Evolutionary conservation across 2,888 invertebrate species (phyloP).

Genomic region (Scaptomyza cyrtandrae): DNA sequence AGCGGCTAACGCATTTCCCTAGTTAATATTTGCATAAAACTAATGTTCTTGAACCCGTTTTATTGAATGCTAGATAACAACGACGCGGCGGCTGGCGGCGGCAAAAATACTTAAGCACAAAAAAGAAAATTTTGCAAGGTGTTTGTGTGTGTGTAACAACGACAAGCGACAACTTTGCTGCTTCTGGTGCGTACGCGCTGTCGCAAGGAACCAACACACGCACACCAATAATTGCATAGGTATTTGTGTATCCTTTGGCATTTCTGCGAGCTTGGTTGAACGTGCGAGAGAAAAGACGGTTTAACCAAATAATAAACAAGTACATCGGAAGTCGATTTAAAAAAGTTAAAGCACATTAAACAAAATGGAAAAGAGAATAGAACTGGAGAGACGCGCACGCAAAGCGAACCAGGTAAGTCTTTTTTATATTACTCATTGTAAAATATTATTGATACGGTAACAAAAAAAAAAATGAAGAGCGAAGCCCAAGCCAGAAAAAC

Average conservation of each 20-base stretch:
- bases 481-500: slow-evolving; percentile 45
- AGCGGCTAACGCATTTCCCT: slow-evolving; percentile 42
- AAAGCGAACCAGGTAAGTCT: slow-evolving; percentile 93
- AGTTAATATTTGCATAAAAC: slow-evolving; percentile 27
- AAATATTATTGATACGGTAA: slow-evolving; percentile 28
- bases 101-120: slow-evolving; percentile 59
- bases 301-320: slow-evolving; percentile 61
- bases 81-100: slow-evolving; percentile 57
- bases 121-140: slow-evolving; percentile 75
- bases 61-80: slow-evolving; percentile 31
- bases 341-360: slow-evolving; percentile 41
- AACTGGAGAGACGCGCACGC: slow-evolving; percentile 96
- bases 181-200: slow-evolving; percentile 76
- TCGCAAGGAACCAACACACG: slow-evolving; percentile 68
- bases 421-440: slow-evolving; percentile 16
- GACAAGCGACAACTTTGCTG: slow-evolving; percentile 56
- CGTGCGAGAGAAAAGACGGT: slow-evolving; percentile 51
- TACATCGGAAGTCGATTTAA: slow-evolving; percentile 38
- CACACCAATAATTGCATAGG: slow-evolving; percentile 25
- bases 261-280: slow-evolving; percentile 66
- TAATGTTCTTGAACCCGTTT: slow-evolving; percentile 46
- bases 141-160: slow-evolving; percentile 62
- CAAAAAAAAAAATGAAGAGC: slow-evolving; percentile 1
- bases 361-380: slow-evolving; percentile 96
- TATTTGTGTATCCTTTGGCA: slow-evolving; percentile 71